Evolutionary conservation across 2,888 invertebrate genomes (phyloP).

Genomic region (Patella ulyssiponensis): DNA sequence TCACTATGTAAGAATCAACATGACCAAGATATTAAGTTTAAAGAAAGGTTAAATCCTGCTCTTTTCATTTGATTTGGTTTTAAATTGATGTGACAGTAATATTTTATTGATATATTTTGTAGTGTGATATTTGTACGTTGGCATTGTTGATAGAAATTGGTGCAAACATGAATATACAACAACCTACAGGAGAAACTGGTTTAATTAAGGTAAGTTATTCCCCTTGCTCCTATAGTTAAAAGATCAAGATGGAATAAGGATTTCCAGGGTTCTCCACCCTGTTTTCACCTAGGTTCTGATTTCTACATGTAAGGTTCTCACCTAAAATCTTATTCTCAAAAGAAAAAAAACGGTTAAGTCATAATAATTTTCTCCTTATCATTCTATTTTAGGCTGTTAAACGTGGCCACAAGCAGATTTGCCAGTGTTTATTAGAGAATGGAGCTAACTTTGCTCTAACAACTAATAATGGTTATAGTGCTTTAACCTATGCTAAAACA

Average conservation of each 20-base stretch:
- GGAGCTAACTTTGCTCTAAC: constrained; percentile 67
- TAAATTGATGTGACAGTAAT: background rate
- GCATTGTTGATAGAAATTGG: constrained; percentile 65
- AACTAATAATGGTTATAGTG: constrained; percentile 56
- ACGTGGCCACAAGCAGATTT: constrained; percentile 63
- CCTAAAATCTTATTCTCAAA: too few species aligned
- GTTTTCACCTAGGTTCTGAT: too few species aligned
- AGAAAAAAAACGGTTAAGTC: too few species aligned
- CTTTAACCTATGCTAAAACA: constrained; percentile 61
- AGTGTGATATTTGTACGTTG: constrained; percentile 64
- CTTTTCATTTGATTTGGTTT: background rate
- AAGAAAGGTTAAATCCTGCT: too few species aligned
- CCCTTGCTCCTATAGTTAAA: too few species aligned
- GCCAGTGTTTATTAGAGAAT: constrained; percentile 62
- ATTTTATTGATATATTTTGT: constrained; percentile 27
- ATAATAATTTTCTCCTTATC: background rate
- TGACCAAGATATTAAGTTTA: too few species aligned
- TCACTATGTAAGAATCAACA: too few species aligned
- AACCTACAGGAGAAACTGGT: constrained; percentile 64
- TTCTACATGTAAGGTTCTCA: too few species aligned
- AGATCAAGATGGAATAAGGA: too few species aligned
- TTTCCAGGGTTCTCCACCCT: too few species aligned
- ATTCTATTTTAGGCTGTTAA: constrained; percentile 61
- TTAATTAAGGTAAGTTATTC: constrained; percentile 64
- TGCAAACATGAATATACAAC: constrained; percentile 65